A percentile compares a stretch with the other conserved stretches of the same genome.
phyloP scores from a whole-genome alignment of 2,113 vertebrate species.

The Tetraodon nigroviridis region DNA sequence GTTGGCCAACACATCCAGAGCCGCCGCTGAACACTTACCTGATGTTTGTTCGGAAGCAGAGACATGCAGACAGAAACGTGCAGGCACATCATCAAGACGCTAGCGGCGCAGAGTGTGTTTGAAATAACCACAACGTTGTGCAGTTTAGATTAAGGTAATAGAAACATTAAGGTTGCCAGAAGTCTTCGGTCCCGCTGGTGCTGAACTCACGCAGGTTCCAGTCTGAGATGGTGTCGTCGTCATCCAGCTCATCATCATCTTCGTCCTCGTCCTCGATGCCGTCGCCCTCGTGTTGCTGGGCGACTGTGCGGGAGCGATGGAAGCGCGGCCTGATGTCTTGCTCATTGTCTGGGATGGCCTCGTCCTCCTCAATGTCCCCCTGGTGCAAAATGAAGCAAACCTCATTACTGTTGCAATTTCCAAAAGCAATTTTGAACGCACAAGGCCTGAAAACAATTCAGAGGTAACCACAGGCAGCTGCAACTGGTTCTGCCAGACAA shows the following conservation, averaged over 20 bases:
- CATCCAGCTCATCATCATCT: slow-evolving; percentile 89
- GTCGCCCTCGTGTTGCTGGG: slow-evolving; percentile 91
- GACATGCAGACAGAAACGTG: slow-evolving; percentile 17
- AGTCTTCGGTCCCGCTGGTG: slow-evolving; percentile 1
- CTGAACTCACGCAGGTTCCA: slow-evolving; percentile 92
- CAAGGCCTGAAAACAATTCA: too few species aligned
- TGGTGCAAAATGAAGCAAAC: slow-evolving; percentile 40
- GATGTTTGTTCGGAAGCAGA: not conserved
- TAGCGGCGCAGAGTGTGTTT: slow-evolving; percentile 13
- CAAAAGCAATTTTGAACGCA: not conserved
- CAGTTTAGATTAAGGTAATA: too few species aligned
- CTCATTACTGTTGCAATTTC: not conserved
- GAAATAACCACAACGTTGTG: too few species aligned
- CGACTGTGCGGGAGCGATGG: slow-evolving; percentile 91
- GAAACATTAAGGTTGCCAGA: not conserved
- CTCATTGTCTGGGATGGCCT: slow-evolving; percentile 93
- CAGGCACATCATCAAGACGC: slow-evolving; percentile 25
- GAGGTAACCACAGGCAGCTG: too few species aligned
- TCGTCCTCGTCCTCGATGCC: slow-evolving; percentile 89
- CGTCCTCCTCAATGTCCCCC: slow-evolving; percentile 96
- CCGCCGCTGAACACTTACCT: slow-evolving; percentile 97
- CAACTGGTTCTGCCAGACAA: not conserved
- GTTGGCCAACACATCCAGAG: slow-evolving; percentile 91
- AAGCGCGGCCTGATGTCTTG: slow-evolving; percentile 95
- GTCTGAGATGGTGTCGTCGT: slow-evolving; percentile 94